Evolutionary conservation across 2,888 invertebrate species (phyloP).

Genomic region (Steinernema hermaphroditum): DNA sequence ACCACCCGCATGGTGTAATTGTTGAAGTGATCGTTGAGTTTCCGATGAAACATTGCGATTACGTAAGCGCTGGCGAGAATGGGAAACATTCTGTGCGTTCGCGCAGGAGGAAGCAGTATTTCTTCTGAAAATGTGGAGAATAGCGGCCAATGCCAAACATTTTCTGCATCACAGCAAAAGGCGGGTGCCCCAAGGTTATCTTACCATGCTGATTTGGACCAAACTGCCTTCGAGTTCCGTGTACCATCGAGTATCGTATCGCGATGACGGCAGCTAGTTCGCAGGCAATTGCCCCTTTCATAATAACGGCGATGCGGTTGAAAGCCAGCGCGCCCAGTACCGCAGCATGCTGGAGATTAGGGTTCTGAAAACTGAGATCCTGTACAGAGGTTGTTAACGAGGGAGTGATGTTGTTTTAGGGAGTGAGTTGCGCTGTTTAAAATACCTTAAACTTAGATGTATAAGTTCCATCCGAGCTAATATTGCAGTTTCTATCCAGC

Average conservation of each 20-base stretch:
- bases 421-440: background rate
- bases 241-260: constrained; percentile 82
- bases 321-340: constrained; percentile 73
- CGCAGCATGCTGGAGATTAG: constrained; percentile 81
- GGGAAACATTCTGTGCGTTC: constrained; percentile 82
- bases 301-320: background rate
- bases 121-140: constrained; percentile 74
- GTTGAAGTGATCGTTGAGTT: constrained; percentile 40
- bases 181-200: background rate
- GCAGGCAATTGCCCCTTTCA: constrained; percentile 71
- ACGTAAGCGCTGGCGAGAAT: constrained; percentile 74
- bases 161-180: background rate
- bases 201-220: constrained; percentile 74
- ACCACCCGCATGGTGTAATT: constrained; percentile 59
- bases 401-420: too few relatives aligned
- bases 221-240: constrained; percentile 84
- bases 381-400: too few relatives aligned
- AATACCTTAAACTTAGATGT: background rate
- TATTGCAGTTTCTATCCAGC: background rate
- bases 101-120: constrained; percentile 85
- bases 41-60: constrained; percentile 25
- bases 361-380: constrained; percentile 69
- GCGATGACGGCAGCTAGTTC: constrained; percentile 81
- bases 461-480: background rate
- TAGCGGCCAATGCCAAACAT: background rate